Evolutionary conservation across 2,797 vertebrate genomes (phyloP).

Genomic region (Pseudochaenichthys georgianus): DNA sequence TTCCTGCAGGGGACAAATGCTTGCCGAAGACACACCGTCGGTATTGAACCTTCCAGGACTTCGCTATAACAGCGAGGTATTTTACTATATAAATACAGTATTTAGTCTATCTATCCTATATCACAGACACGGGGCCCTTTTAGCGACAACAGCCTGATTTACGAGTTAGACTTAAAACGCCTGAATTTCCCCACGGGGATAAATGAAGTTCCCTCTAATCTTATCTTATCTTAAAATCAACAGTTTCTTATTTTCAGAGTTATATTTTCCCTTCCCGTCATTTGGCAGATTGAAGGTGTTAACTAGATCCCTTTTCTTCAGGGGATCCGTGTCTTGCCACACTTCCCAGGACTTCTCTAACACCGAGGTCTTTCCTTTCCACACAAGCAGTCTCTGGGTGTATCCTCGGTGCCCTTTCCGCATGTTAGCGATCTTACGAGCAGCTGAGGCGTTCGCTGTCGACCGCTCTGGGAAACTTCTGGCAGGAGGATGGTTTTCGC

Average conservation of each 20-base stretch:
- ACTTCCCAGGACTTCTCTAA: too few species aligned
- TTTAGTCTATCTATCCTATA: too few species aligned
- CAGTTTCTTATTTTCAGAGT: not conserved
- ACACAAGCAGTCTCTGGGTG: too few species aligned
- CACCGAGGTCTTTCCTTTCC: too few species aligned
- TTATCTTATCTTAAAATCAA: not conserved
- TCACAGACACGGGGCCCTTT: too few species aligned
- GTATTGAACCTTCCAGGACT: not conserved
- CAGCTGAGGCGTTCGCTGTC: constrained; percentile 20
- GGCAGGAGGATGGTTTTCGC: constrained; percentile 7
- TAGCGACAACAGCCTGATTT: constrained; percentile 33
- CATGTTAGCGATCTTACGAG: not conserved
- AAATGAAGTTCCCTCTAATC: too few species aligned
- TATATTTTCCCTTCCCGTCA: not conserved
- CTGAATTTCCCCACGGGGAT: too few species aligned
- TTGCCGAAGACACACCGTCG: not conserved
- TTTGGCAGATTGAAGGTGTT: too few species aligned
- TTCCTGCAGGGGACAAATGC: not conserved
- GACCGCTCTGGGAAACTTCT: constrained; percentile 21
- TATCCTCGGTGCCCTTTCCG: not conserved
- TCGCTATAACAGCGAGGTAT: too few species aligned
- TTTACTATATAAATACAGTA: too few species aligned
- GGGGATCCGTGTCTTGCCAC: too few species aligned
- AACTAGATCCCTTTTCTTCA: not conserved
- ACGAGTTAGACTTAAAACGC: not conserved